Conservation (phyloP, 2,888 invertebrate genomes). For the Pheosia tremula region DNA sequence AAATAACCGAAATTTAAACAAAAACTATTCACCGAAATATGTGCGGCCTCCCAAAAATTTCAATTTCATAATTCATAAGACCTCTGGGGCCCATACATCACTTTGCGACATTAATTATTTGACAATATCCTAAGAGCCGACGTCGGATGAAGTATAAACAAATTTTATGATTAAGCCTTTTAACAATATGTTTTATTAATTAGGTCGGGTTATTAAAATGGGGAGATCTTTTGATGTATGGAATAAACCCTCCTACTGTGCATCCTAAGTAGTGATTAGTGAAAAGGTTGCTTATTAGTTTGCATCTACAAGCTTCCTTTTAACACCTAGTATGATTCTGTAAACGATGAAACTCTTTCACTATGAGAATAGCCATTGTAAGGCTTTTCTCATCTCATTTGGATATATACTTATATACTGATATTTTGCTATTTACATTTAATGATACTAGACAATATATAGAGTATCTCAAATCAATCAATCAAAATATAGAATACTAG, state of each 20-base stretch:
- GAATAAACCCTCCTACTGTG: not conserved
- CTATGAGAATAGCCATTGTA: too few relatives aligned
- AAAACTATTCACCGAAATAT: slow-evolving; percentile 2
- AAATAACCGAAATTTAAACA: not conserved
- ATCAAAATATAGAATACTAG: too few relatives aligned
- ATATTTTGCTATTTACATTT: too few relatives aligned
- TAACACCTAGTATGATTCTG: too few relatives aligned
- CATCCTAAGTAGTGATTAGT: not conserved
- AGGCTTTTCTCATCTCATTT: too few relatives aligned
- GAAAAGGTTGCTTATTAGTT: too few relatives aligned
- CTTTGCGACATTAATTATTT: slow-evolving; percentile 7
- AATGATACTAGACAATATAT: too few relatives aligned
- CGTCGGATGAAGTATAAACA: not conserved
- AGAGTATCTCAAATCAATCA: too few relatives aligned
- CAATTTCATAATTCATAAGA: slow-evolving; percentile 6
- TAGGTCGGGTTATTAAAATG: not conserved
- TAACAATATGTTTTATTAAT: not conserved
- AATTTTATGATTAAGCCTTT: not conserved
- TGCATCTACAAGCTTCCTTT: too few relatives aligned
- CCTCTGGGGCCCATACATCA: not conserved
- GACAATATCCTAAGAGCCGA: slow-evolving; percentile 15
- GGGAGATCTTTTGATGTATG: not conserved
- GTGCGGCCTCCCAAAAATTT: not conserved
- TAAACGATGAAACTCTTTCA: too few relatives aligned
- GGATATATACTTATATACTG: too few relatives aligned